Evolutionary conservation across 2,797 vertebrate species (phyloP), one percentile per base, ranked within the genome.

Genomic region (Danio tinwini): DNA sequence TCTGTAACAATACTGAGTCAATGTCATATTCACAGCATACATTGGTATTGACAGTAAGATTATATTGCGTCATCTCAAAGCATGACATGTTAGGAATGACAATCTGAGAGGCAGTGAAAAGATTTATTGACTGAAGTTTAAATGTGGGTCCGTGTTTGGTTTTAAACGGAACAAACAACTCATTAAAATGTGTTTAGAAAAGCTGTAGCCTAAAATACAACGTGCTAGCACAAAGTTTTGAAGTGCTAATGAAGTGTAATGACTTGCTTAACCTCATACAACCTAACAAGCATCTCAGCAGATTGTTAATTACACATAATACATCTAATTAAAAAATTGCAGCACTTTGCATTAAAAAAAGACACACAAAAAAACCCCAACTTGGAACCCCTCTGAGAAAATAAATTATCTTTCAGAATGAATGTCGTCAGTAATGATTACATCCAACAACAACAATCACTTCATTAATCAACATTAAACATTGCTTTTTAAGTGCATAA

Each of bases 181-280:
- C 5, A 13, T 62, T 39, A 49, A 61, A 58, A 44, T 14, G 6
- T 45, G 4, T 29, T 75, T 53, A 44, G 86, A 91, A 81, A 91
- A 88, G 67, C 76, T 71, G 87, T 87, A 82, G 79, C 58, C 81
- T 84, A 84, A 86, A 87, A 87, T 86, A 81, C 83, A 90, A 78
- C 83, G 72, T 77, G 74, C 76, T 76, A 89, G 85, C 85, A 81
- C 37, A 53, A 64, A 14, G 12, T 19, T 29, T 29, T 29, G 29
- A 29, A 29, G 29, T 29, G 29, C 29, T 29, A 29, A 29, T 29
- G 29, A 29, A 29, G 13, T 3, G 40, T 44, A 14, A 50, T 53
- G 52, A 16, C 7, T 37, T 37, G 59, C 69, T 52, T 74, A 56
- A 52, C 42, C 4, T 74, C 47, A 52, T 53, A 14, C 49, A 64